Evolutionary conservation across 2,113 vertebrate genomes (phyloP).

Genomic region (Pseudopipra pipra): DNA sequence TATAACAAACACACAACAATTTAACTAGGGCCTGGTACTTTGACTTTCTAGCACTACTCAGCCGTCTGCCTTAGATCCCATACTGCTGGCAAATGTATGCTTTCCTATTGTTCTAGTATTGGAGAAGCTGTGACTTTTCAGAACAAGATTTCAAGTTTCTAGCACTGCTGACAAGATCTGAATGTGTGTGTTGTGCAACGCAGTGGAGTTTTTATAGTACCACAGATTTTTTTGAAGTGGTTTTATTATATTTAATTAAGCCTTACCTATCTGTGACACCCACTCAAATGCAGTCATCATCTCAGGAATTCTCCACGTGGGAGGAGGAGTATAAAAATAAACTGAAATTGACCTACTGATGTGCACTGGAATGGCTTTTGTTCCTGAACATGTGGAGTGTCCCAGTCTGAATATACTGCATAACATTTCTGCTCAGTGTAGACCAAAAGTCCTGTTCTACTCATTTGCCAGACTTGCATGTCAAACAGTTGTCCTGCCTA

Average conservation of each 20-base stretch:
- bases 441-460: background rate
- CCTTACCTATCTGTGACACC: background rate
- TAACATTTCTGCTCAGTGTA: background rate
- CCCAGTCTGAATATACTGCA: background rate
- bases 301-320: background rate
- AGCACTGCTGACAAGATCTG: background rate
- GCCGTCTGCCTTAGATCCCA: background rate
- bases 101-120: background rate
- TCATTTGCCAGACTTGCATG: background rate
- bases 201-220: background rate
- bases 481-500: background rate
- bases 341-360: background rate
- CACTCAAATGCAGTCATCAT: background rate
- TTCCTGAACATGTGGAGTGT: background rate
- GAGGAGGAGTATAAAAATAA: background rate
- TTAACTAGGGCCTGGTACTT: background rate
- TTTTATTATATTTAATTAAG: slow-evolving; percentile 18
- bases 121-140: background rate
- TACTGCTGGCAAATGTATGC: background rate
- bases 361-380: background rate
- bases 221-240: background rate
- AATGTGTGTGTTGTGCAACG: background rate
- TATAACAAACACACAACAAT: background rate
- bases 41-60: background rate
- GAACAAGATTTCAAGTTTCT: background rate